phyloP scores from a whole-genome alignment of 2,888 invertebrate species.

The Caenorhabditis virilis region DNA sequence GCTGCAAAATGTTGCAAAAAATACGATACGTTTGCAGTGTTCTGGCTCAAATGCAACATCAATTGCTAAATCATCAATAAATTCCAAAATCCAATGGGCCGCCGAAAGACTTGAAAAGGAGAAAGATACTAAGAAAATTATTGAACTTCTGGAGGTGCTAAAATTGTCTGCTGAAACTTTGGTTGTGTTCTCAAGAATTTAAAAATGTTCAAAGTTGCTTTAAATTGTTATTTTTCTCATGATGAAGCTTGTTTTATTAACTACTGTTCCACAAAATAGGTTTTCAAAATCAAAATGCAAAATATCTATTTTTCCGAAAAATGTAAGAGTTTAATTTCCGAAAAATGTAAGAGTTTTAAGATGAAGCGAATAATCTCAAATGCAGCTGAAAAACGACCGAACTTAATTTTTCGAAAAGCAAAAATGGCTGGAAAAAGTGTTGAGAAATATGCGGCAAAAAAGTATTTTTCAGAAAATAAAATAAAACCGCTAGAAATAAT shows the following conservation, averaged over 20 bases:
- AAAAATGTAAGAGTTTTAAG: too few species aligned
- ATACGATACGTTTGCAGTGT: too few species aligned
- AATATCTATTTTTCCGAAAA: background rate
- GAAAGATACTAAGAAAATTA: slow-evolving; percentile 2
- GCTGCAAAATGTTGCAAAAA: too few species aligned
- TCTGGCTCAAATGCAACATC: background rate
- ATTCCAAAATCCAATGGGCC: slow-evolving; percentile 22
- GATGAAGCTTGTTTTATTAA: too few species aligned
- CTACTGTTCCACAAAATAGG: too few species aligned
- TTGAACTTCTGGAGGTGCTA: slow-evolving; percentile 7
- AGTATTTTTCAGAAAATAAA: slow-evolving; percentile 15
- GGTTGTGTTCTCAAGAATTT: background rate
- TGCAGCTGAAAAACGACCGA: slow-evolving; percentile 11
- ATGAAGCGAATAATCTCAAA: background rate
- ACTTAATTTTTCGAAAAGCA: slow-evolving; percentile 42
- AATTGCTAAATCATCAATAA: background rate
- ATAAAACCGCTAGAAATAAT: background rate
- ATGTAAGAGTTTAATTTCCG: background rate
- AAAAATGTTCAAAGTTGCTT: background rate
- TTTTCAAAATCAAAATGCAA: too few species aligned
- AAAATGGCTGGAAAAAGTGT: slow-evolving; percentile 40
- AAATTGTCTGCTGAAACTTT: slow-evolving; percentile 1
- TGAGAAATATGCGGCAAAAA: slow-evolving; percentile 32
- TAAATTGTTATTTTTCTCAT: background rate
- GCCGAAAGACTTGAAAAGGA: slow-evolving; percentile 7